phyloP scores from a whole-genome alignment of 2,888 invertebrate species.

The Agrilus biguttatus region DNA sequence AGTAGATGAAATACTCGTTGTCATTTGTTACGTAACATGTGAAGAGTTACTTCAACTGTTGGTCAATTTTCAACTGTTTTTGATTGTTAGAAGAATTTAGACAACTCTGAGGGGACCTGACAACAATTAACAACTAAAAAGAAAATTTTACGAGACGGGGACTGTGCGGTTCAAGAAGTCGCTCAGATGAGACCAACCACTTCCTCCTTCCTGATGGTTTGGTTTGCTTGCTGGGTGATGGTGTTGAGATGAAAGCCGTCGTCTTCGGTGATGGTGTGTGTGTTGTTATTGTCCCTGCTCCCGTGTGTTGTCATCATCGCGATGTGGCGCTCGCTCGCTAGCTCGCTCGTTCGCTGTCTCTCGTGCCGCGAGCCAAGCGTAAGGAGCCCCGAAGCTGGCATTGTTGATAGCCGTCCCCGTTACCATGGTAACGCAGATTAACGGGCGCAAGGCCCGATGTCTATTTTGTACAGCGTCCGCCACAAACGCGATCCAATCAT shows the following conservation, averaged over 20 bases:
- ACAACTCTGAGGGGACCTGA: too few relatives aligned
- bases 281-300: background rate
- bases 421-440: conserved; percentile 34
- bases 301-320: background rate
- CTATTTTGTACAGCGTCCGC: conserved; percentile 32
- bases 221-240: conserved; percentile 1
- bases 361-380: conserved; percentile 8
- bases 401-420: conserved; percentile 35
- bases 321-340: background rate
- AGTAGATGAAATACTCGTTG: too few relatives aligned
- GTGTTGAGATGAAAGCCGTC: conserved; percentile 2
- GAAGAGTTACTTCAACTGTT: too few relatives aligned
- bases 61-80: too few relatives aligned
- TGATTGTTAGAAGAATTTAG: too few relatives aligned
- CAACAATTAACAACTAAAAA: too few relatives aligned
- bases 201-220: too few relatives aligned
- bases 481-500: conserved; percentile 31
- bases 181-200: too few relatives aligned
- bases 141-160: too few relatives aligned
- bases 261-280: background rate
- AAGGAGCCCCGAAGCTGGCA: conserved; percentile 21
- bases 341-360: background rate
- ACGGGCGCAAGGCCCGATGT: conserved; percentile 34
- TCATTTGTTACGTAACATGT: too few relatives aligned
- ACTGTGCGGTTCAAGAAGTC: too few relatives aligned